These are phyloP conservation scores for Camponotus fellah DNA, from an alignment of 2,888 invertebrate genomes.

Conservation along the genomic window DNA sequence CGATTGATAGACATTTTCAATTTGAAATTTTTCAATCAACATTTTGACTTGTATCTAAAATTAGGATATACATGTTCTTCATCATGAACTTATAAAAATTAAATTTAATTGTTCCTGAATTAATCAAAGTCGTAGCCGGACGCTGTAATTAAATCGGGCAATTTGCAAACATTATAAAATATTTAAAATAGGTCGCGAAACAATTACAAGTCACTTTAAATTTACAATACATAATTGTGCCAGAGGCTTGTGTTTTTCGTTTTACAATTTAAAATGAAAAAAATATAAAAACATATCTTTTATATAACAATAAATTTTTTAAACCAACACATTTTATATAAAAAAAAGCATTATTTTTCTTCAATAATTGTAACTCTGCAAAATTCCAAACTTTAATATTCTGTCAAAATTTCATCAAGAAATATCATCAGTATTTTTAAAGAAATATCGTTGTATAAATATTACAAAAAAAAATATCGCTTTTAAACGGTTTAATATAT, in stretches of 20 bases:
- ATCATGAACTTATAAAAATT: neutral
- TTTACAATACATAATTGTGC: neutral
- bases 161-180: constrained; percentile 7
- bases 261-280: neutral
- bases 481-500: neutral
- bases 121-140: neutral
- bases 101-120: constrained; percentile 13
- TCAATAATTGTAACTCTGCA: neutral
- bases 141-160: constrained; percentile 12
- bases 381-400: neutral
- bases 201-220: neutral
- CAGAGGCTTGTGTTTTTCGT: no score
- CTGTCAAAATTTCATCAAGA: neutral
- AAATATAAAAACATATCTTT: neutral
- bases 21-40: constrained; percentile 1
- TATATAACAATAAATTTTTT: neutral
- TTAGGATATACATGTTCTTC: neutral
- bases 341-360: neutral
- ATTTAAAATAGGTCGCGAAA: neutral
- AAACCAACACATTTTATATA: no score
- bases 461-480: neutral
- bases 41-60: neutral
- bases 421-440: no score
- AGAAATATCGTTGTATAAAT: neutral
- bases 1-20: neutral